These are phyloP conservation scores for Ammospiza caudacuta DNA, from an alignment of 2,113 vertebrate genomes.

Conservation along the genomic window DNA sequence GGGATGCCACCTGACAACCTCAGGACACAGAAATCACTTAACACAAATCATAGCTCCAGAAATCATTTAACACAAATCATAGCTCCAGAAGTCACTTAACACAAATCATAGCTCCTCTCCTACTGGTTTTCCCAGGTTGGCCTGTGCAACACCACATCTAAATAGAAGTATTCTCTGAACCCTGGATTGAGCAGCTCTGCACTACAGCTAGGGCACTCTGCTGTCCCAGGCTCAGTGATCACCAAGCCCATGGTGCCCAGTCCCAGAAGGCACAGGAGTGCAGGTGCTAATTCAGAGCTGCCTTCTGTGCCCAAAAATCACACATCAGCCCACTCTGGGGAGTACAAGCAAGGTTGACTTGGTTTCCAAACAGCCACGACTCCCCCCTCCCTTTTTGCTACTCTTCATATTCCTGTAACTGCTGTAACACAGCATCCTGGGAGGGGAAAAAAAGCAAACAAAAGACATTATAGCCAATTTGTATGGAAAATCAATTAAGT, in stretches of 20 bases:
- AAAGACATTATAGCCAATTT: slow-evolving; percentile 42
- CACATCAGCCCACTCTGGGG: not conserved
- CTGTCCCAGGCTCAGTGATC: rapidly evolving
- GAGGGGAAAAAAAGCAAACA: not conserved
- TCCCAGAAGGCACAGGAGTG: not conserved
- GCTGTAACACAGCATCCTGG: not conserved
- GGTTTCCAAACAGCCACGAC: not conserved
- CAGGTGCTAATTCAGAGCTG: not conserved
- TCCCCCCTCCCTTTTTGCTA: not conserved
- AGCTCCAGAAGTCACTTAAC: not conserved
- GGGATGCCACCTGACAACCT: not conserved
- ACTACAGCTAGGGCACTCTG: not conserved
- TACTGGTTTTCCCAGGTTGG: not conserved
- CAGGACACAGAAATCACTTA: not conserved
- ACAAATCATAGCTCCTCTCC: not conserved
- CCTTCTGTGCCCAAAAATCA: not conserved
- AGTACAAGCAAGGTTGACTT: not conserved
- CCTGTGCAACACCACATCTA: not conserved
- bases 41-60: not conserved
- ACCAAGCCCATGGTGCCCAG: rapidly evolving
- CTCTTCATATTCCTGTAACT: not conserved
- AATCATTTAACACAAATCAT: not conserved
- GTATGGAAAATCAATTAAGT: slow-evolving; percentile 52
- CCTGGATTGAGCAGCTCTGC: not conserved
- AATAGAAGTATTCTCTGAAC: not conserved